Conservation (phyloP, 2,888 invertebrate species). For the Drosophila anomalata region DNA sequence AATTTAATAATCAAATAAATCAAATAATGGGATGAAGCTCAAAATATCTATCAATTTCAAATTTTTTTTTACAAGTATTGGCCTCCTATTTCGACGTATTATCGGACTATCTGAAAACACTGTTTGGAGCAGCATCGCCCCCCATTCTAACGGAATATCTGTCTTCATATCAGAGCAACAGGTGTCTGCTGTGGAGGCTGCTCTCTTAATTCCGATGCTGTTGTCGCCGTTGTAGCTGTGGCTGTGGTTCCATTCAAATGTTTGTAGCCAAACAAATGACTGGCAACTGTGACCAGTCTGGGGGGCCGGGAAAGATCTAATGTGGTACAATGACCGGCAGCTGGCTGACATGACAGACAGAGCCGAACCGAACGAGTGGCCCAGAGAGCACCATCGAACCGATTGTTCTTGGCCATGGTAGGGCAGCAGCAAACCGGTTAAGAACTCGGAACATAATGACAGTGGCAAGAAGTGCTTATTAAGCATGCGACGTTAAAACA, state of each 20-base stretch:
- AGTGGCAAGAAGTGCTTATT: constrained; percentile 63
- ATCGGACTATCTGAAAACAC: background rate
- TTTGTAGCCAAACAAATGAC: constrained; percentile 67
- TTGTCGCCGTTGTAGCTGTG: constrained; percentile 13
- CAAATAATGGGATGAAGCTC: background rate
- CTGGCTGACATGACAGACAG: constrained; percentile 4
- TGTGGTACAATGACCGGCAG: constrained; percentile 57
- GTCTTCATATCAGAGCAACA: constrained; percentile 52
- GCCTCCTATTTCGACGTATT: background rate
- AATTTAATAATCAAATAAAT: background rate
- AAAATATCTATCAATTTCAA: background rate
- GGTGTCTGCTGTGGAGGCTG: constrained; percentile 39
- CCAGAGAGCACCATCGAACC: constrained; percentile 3
- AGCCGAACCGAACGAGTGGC: constrained; percentile 19
- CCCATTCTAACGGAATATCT: constrained; percentile 42
- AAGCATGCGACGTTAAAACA: constrained; percentile 62
- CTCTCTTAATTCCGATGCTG: constrained; percentile 24
- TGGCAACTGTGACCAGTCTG: constrained; percentile 7
- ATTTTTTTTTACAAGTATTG: background rate
- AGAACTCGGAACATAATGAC: constrained; percentile 60
- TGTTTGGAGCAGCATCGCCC: constrained; percentile 10
- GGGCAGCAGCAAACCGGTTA: constrained; percentile 60
- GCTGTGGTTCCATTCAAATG: constrained; percentile 53
- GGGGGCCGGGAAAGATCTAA: constrained; percentile 25
- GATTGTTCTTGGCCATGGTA: constrained; percentile 28